Percentiles rank a stretch among this genome's conserved stretches.
phyloP scores from a whole-genome alignment of 2,888 invertebrate species.

The Mycalesis mineus region DNA sequence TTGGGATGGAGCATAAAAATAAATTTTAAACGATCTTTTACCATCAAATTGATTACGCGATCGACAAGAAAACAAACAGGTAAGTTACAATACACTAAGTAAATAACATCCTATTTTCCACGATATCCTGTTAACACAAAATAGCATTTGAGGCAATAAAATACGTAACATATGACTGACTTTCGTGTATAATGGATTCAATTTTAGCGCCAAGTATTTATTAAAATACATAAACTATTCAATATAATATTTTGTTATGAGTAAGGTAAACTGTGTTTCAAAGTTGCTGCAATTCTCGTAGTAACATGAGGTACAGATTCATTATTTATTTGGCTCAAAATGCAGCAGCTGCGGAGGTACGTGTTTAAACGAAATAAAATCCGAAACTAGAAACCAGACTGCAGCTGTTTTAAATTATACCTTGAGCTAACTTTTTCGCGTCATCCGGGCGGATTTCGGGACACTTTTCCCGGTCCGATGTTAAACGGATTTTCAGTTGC shows the following conservation, averaged over 20 bases:
- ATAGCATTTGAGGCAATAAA: constrained; percentile 6
- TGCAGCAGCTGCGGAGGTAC: not conserved
- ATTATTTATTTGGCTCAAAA: not conserved
- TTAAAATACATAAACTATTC: constrained; percentile 18
- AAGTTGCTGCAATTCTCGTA: not conserved
- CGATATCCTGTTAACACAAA: not conserved
- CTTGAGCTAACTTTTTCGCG: too few relatives aligned
- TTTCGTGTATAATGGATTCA: constrained; percentile 6
- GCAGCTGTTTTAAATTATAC: too few relatives aligned
- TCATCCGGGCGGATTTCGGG: too few relatives aligned
- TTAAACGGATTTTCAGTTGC: too few relatives aligned
- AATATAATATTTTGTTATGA: constrained; percentile 9
- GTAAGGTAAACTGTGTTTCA: not conserved
- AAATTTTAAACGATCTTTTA: too few relatives aligned
- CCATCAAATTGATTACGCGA: too few relatives aligned
- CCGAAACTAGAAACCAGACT: too few relatives aligned
- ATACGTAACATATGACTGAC: constrained; percentile 15
- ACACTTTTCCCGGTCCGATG: too few relatives aligned
- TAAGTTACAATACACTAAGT: too few relatives aligned
- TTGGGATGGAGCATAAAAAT: too few relatives aligned
- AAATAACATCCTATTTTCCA: not conserved
- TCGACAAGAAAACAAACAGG: too few relatives aligned
- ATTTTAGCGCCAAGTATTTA: constrained; percentile 12
- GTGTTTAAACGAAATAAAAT: not conserved
- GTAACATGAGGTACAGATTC: not conserved